Base-by-base conservation (phyloP, 1,140 invertebrate genomes). In the Latrodectus geometricus region DNA sequence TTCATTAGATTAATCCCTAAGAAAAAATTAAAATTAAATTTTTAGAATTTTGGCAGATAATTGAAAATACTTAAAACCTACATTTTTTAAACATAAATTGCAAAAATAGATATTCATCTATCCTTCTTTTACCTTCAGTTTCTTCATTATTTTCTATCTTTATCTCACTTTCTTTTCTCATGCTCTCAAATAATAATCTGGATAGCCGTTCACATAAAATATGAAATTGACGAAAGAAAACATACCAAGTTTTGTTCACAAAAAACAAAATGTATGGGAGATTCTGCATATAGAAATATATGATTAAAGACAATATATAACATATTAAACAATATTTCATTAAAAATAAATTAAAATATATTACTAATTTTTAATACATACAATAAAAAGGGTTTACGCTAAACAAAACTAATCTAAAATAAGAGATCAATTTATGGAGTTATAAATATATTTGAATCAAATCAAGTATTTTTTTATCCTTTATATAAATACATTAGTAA, bases 181-280 rank as follows among this genome's bases (percentile, higher is more conserved):
- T 75, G 15, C 83, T 78, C 48, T 86, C 75, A 61, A n/a, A 50
- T 2, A 77, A 95, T 92, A 96, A 95, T 90, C 94, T 94, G 9
- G 94, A 94, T 78, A 99, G 92, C 85, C 98, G 93, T 89, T 98
- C 96, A 91, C 97, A 98, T 49, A 99, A 92, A 78, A 98, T 96
- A 75, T 97, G 96, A 92, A 99, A 97, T 88, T 99, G 93, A 78
- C 98, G 94, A 89, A 99, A 93, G 91, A 99, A 99, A 61, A 99
- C 93, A 90, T 97, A 97, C 96, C 96, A 98, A 90, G 96, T 95
- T 90, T 96, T 96, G 91, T 95, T 97, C 86, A 94, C 95, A 92
- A 95, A 95, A 89, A 96, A 96, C n/a, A 97, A 91, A 8, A 94
- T 96, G 17, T 93, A 93, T 90, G 96, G 95, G 80, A 95, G 94